A percentile compares a stretch with the other conserved stretches of the same genome.
Evolutionary conservation across 2,888 invertebrate species (phyloP).

Genomic region (Ptilodon capucinus): DNA sequence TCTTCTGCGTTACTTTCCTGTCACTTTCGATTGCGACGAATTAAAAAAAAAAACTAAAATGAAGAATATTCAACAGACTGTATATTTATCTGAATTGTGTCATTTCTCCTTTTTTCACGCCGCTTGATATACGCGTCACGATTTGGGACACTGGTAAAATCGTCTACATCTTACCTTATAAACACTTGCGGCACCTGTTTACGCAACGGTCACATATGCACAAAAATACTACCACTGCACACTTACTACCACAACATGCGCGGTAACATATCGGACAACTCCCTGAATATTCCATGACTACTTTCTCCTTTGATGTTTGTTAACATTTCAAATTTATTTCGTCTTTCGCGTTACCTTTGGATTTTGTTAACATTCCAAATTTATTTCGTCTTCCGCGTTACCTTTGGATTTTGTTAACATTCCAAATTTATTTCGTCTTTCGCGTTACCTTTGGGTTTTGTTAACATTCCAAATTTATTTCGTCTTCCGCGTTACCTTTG

Average conservation of each 20-base stretch:
- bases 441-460: not conserved
- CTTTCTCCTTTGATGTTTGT: not conserved
- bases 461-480: not conserved
- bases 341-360: not conserved
- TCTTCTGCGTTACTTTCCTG: not conserved
- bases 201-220: constrained; percentile 31
- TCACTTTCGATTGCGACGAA: constrained; percentile 48
- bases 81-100: constrained; percentile 77
- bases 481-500: not conserved
- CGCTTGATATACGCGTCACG: constrained; percentile 80
- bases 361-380: not conserved
- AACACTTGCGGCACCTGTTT: constrained; percentile 55
- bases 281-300: constrained; percentile 6
- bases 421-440: not conserved
- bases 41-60: too few species aligned
- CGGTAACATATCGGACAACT: constrained; percentile 22
- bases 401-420: not conserved
- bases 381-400: not conserved
- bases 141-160: constrained; percentile 81
- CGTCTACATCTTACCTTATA: constrained; percentile 64
- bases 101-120: constrained; percentile 82
- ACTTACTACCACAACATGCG: constrained; percentile 21
- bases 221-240: constrained; percentile 6
- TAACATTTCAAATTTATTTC: not conserved
- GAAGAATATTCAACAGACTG: constrained; percentile 52